phyloP scores from a whole-genome alignment of 2,113 vertebrate species.

The Oncorhynchus masou region DNA sequence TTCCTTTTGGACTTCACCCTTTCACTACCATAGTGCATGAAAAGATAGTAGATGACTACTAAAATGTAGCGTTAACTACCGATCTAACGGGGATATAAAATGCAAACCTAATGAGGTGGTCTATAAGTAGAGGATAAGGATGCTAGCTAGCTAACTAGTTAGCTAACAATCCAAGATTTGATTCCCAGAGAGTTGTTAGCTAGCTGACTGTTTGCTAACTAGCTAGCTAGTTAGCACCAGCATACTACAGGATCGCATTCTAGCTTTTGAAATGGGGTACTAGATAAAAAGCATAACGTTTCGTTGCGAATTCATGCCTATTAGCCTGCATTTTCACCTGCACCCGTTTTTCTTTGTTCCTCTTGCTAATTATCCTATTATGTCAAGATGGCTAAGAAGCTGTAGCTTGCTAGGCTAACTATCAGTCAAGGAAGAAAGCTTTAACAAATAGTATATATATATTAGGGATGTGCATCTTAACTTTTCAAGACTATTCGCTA shows the following conservation, averaged over 20 bases:
- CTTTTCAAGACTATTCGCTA: too few relatives aligned
- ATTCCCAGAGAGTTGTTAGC: not conserved
- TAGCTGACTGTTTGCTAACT: not conserved
- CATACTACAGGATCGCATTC: not conserved
- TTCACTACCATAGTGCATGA: not conserved
- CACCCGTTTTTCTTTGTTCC: not conserved
- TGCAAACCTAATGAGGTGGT: too few relatives aligned
- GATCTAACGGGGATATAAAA: too few relatives aligned
- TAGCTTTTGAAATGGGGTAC: not conserved
- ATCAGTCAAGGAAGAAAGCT: constrained; percentile 1
- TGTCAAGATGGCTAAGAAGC: not conserved
- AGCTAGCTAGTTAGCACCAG: not conserved
- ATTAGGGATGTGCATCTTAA: too few relatives aligned
- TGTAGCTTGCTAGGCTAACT: constrained; percentile 17
- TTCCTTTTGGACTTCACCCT: constrained; percentile 45
- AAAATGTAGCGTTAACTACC: not conserved
- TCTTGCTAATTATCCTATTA: constrained; percentile 10
- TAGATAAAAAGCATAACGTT: not conserved
- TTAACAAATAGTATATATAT: too few relatives aligned
- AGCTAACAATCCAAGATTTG: too few relatives aligned
- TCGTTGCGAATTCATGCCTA: not conserved
- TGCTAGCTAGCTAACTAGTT: not conserved
- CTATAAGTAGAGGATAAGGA: too few relatives aligned
- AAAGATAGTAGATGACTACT: too few relatives aligned
- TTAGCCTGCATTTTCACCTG: not conserved